A percentile compares a stretch with the other conserved stretches of the same genome.
These are phyloP conservation scores for Epinephelus moara DNA, from an alignment of 2,113 vertebrate genomes.

Conservation along the genomic window DNA sequence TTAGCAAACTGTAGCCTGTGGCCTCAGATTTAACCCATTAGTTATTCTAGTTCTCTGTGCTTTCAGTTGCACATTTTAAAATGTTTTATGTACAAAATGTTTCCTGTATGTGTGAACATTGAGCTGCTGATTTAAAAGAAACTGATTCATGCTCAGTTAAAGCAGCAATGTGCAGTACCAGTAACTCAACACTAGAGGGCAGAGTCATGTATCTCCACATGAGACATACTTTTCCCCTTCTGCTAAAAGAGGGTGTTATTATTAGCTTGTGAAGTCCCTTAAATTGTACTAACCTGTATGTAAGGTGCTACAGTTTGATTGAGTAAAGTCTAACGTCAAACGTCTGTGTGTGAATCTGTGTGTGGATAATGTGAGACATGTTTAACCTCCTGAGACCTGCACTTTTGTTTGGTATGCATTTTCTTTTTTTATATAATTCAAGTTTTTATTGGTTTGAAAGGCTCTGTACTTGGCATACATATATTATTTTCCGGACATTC, in stretches of 20 bases:
- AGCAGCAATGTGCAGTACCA: constrained; percentile 19
- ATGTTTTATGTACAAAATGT: neutral
- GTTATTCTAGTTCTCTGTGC: neutral
- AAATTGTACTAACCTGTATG: neutral
- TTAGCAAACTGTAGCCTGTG: neutral
- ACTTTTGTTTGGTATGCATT: too few relatives aligned
- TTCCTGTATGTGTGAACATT: neutral
- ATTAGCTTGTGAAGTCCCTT: neutral
- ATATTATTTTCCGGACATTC: too few relatives aligned
- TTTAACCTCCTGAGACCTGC: too few relatives aligned
- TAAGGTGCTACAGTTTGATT: too few relatives aligned
- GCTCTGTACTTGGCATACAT: too few relatives aligned
- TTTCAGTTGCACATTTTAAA: neutral
- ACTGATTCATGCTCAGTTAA: neutral
- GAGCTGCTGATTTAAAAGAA: neutral
- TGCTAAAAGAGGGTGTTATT: neutral
- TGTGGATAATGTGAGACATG: neutral
- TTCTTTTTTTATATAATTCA: too few relatives aligned
- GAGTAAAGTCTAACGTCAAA: too few relatives aligned
- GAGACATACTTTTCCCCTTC: neutral
- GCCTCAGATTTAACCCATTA: neutral
- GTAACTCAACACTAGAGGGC: constrained; percentile 46
- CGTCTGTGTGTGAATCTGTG: too few relatives aligned
- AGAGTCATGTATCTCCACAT: neutral
- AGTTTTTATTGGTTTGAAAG: too few relatives aligned